Percentiles rank a stretch among this genome's conserved stretches.
Evolutionary conservation across 2,113 vertebrate species (phyloP).

Genomic region (Spermophilus dauricus): DNA sequence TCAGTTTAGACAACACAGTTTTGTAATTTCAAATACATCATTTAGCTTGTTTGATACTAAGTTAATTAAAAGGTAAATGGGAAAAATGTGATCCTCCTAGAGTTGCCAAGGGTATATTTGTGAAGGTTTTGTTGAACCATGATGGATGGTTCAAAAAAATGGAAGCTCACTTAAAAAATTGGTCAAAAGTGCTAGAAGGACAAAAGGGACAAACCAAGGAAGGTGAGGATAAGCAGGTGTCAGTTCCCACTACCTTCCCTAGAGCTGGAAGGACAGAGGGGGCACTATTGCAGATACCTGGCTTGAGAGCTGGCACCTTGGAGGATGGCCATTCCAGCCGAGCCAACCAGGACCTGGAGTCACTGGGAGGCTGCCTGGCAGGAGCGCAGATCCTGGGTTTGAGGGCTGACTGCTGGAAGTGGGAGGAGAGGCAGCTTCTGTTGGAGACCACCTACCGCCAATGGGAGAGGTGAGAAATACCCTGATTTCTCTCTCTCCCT

Average conservation of each 20-base stretch:
- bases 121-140: neutral
- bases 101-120: neutral
- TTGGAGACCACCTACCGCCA: neutral
- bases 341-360: neutral
- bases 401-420: neutral
- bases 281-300: neutral
- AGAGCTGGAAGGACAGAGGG: neutral
- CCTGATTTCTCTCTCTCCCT: neutral
- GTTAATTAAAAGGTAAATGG: neutral
- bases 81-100: neutral
- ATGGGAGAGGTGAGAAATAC: neutral
- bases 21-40: neutral
- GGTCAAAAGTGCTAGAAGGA: neutral
- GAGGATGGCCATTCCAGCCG: neutral
- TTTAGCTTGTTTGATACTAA: constrained; percentile 30
- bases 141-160: neutral
- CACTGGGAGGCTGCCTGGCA: neutral
- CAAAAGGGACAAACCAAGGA: neutral
- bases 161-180: neutral
- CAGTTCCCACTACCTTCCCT: neutral
- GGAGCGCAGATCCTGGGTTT: neutral
- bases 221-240: neutral
- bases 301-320: neutral
- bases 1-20: constrained; percentile 19
- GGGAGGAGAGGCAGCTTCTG: neutral